Conservation (phyloP, 2,797 vertebrate genomes). For the Sebastes alutus region DNA sequence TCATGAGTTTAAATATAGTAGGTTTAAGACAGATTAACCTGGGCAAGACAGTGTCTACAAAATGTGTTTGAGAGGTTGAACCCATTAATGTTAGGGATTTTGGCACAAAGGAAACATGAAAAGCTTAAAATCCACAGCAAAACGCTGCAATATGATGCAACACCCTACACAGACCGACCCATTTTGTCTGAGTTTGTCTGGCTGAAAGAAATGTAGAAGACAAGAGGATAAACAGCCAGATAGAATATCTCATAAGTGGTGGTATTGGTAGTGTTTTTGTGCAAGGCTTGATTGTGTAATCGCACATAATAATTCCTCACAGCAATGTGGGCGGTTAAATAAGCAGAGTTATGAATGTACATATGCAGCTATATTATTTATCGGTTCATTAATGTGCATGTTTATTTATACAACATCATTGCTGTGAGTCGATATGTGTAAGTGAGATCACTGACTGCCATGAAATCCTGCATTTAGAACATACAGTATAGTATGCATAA, state of each 20-base stretch:
- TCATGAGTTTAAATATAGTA: neutral
- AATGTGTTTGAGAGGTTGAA: neutral
- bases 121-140: neutral
- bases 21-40: neutral
- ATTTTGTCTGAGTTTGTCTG: neutral
- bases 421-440: neutral
- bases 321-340: neutral
- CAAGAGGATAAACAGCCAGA: slow-evolving; percentile 5
- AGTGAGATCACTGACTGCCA: neutral
- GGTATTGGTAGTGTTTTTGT: neutral
- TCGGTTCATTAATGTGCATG: neutral
- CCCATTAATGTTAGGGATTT: neutral
- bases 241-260: neutral
- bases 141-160: slow-evolving; percentile 11
- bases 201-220: neutral
- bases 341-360: neutral
- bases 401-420: neutral
- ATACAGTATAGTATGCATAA: neutral
- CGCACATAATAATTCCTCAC: neutral
- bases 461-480: neutral
- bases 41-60: neutral
- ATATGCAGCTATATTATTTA: neutral
- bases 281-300: neutral
- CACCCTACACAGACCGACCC: neutral
- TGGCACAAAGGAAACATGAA: neutral